Base-by-base conservation (phyloP, 1,140 invertebrate species). In the Chrysoperla carnea region DNA sequence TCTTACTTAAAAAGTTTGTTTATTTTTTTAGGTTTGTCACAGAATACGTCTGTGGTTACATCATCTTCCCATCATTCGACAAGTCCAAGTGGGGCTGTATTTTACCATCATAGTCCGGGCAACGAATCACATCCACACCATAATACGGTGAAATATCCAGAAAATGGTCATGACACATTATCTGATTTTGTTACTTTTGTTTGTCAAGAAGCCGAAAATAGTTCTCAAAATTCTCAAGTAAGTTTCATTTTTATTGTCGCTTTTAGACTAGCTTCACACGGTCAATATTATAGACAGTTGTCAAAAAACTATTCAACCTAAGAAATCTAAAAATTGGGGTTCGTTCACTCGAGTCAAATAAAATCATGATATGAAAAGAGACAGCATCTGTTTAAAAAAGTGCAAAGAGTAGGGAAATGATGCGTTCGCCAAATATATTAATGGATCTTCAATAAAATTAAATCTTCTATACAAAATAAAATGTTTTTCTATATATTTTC, bases 121-220 rank as follows among this genome's bases (percentile, higher is more conserved):
- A 56, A 60, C 14, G 54, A 57, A 17, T 33, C 55, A 50, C 48
- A 45, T 42, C 49, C 37, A 33, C 43, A 43, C 1, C 59, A 56
- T 43, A 55, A 55, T 42, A 55, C 78, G 44, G 75, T 75, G 38
- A 84, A 84, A 59, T 86, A 86, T 51, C 79, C 82, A 27, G 81
- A 84, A 53, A 83, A 84, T 54, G 78, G 80, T 29, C 59, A 90
- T 60, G 90, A 94, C 61, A 90, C 86, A 0, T 76, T 96, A 42
- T 86, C 88, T 1, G 91, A 96, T 63, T 95, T 94, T 65, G 91
- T 95, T 29, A 94, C 89, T 29, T 87, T 95, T 54, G 91, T 95
- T 37, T 95, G 90, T 59, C 89, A 94, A 65, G 90, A 94, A 63
- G 81, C 83, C 36, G 81, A 86, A 52, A 81, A 81, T 50, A 80